Evolutionary conservation across 2,888 invertebrate species (phyloP), one percentile per base, ranked within the genome.

Genomic region (Julus scanicus): DNA sequence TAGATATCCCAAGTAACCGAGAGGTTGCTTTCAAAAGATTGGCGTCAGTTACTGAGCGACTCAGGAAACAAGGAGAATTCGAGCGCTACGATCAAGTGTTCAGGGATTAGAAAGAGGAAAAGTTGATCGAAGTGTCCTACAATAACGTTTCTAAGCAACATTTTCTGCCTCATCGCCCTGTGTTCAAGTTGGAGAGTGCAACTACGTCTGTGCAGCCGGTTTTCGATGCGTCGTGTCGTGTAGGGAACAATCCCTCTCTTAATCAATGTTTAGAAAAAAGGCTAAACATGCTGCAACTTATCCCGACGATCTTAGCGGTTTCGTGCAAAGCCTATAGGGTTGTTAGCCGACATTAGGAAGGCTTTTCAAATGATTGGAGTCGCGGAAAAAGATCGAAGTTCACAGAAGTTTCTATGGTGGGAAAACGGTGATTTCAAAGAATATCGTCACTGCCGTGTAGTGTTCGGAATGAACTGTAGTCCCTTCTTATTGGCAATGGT

Each of bases 391-490:
- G 29, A 29, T 29, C 29, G 29, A 29, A 29, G 1, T 1, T 29
- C 1, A 1, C 29, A 29, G 29, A 29, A 29, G 29, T 29, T 29
- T 1, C 29, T 29, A 29, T 29, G 29, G 29, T 29, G 29, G 29
- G 29, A 29, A 29, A 29, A 29, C 0, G 29, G 29, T 29, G 29
- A 29, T 1, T 1, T 29, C 29, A 29, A 29, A 37, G n/a, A 11
- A 11, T 83, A 86, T 29, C 9, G 53, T 8, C 48, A 29, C 29
- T 1, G 29, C 29, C 29, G 1, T 0, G 48, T 53, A 9, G 86
- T 86, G 9, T 48, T 86, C 29, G 53, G 86, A 3, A 37, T 53
- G n/a, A 86, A 48, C 53, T 44, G 86, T 4, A 86, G 86, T 44
- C 86, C 86, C 1, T 86, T 86, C 15, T 1, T 86, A 6, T 86